A percentile compares a stretch with the other conserved stretches of the same genome.
Conservation (phyloP, 1,140 invertebrate genomes). For the Ectropis grisescens region DNA sequence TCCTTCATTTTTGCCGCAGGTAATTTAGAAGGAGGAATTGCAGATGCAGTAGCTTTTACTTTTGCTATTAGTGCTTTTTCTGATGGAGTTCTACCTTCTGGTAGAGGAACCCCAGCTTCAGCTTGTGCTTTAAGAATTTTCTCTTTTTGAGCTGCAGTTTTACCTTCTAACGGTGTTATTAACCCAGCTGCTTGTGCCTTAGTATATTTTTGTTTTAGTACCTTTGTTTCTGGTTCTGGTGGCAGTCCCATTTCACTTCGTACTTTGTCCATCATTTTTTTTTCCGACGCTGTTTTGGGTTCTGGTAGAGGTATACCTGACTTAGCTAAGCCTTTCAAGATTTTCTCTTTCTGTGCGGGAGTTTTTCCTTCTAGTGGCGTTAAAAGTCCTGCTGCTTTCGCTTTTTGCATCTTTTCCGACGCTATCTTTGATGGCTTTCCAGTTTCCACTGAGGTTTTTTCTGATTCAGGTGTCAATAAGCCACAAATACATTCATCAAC, state of each 20-base stretch:
- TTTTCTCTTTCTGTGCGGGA: conserved; percentile 21
- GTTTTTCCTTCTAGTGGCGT: conserved; percentile 20
- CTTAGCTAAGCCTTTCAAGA: conserved; percentile 13
- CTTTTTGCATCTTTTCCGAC: conserved; percentile 9
- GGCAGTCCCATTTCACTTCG: conserved; percentile 14
- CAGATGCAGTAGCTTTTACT: conserved; percentile 7
- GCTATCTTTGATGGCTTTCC: background rate
- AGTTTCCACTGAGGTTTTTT: background rate
- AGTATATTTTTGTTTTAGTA: conserved; percentile 13
- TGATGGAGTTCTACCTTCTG: conserved; percentile 22
- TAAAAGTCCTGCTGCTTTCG: conserved; percentile 12
- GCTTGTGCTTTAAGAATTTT: background rate
- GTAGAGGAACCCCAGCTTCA: conserved; percentile 14
- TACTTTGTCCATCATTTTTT: conserved; percentile 13
- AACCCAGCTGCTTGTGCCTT: conserved; percentile 18
- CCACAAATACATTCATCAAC: conserved; percentile 24
- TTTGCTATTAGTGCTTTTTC: conserved; percentile 25
- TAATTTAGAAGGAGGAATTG: background rate
- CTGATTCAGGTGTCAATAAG: conserved; percentile 17
- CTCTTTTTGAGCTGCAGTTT: conserved; percentile 10
- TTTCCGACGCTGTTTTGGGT: conserved; percentile 19
- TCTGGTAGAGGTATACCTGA: conserved; percentile 19
- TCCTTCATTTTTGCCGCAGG: conserved; percentile 7
- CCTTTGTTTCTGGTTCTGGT: conserved; percentile 8
- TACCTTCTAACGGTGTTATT: conserved; percentile 15